These are phyloP conservation scores for Bicyclus anynana DNA, from an alignment of 1,140 invertebrate species.

Conservation along the genomic window DNA sequence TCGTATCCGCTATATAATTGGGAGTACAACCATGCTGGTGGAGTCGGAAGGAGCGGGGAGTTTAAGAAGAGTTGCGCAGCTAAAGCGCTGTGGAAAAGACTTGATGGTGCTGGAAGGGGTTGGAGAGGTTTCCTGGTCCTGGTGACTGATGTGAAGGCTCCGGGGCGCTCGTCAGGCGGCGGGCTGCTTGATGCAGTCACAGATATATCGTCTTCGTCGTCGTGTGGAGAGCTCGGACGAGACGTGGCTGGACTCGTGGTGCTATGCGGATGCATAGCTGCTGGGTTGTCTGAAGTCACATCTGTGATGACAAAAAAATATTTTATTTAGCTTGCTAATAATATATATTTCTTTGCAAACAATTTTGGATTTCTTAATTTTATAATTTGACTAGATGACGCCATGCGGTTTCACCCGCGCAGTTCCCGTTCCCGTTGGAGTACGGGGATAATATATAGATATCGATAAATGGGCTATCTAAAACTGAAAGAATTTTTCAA, in stretches of 20 bases:
- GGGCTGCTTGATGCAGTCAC: slow-evolving; percentile 80
- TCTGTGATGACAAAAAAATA: slow-evolving; percentile 42
- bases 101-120: slow-evolving; percentile 65
- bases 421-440: too few relatives aligned
- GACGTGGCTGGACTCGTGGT: slow-evolving; percentile 80
- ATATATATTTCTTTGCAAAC: too few relatives aligned
- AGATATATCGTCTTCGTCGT: slow-evolving; percentile 83
- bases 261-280: slow-evolving; percentile 78
- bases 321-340: too few relatives aligned
- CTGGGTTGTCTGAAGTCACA: slow-evolving; percentile 53
- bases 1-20: slow-evolving; percentile 82
- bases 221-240: slow-evolving; percentile 74
- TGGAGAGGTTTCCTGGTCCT: slow-evolving; percentile 68
- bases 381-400: too few relatives aligned
- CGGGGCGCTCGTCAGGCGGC: slow-evolving; percentile 70
- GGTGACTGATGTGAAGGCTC: slow-evolving; percentile 75
- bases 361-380: too few relatives aligned
- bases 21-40: slow-evolving; percentile 85
- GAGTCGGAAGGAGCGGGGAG: slow-evolving; percentile 82
- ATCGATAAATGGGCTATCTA: too few relatives aligned
- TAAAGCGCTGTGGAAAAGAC: slow-evolving; percentile 81
- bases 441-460: too few relatives aligned
- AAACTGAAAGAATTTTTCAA: too few relatives aligned
- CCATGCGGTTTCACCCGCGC: too few relatives aligned
- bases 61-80: slow-evolving; percentile 84